Evolutionary conservation across 2,888 invertebrate genomes (phyloP), one percentile per base, ranked within the genome.

Genomic region (Cheilosia scutellata): DNA sequence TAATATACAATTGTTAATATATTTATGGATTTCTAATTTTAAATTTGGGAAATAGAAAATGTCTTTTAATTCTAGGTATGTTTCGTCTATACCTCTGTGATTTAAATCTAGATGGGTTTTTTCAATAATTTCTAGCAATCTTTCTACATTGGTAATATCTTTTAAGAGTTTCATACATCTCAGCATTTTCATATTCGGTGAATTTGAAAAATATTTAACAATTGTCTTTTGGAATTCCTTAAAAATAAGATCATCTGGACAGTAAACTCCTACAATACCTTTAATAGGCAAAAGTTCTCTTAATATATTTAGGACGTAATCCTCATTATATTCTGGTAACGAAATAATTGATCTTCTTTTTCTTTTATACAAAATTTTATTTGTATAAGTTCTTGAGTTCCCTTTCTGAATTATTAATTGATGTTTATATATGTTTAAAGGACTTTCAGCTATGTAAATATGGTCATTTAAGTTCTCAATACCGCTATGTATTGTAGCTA

Each of bases 341-440:
- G 20, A 16, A 25, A 66, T 53, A n/a, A n/a, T 55, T 55, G 16
- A 4, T 20, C 37, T 40, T 58, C 11, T 40, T 20, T 58, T 40
- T 7, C 13, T 20, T 37, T 40, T 11, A 40, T 16, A 40, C 20
- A 37, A 58, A 57, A 33, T n/a, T n/a, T 68, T 6, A 78, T 58
- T 71, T 88, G 7, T 76, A 16, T 66, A 51, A 16, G 49, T n/a
- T 7, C 25, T 51, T 1, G 13, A 33, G 31, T 44, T 58, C 13
- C 58, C 33, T 20, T 29, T 47, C 27, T 58, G 16, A 11, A 71
- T 13, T 3, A 72, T 16, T 6, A 72, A 44, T 53, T 72, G 80
- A 33, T 76, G 72, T 63, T 66, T 86, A 44, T 62, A 88, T 9
- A 84, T 57, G 37, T 87, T 87, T 9, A 83, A 13, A 16, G 83